Conservation (phyloP, 1,140 invertebrate genomes). For the Harlomillsia oculata region DNA sequence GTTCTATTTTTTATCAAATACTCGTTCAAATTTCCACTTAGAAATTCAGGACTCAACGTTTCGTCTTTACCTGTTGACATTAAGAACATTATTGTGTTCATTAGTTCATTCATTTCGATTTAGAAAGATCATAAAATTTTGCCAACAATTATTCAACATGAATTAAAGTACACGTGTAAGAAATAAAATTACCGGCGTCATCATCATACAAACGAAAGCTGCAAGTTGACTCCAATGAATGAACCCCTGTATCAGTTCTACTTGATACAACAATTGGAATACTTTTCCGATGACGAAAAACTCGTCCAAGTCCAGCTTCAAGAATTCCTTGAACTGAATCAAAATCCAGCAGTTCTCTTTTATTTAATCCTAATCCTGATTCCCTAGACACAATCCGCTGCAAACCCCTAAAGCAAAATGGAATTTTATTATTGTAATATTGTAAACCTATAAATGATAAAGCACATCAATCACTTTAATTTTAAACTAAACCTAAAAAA, state of each 20-base stretch:
- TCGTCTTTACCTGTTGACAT: background rate
- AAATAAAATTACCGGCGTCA: no score
- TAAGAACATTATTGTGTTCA: background rate
- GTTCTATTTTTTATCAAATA: constrained; percentile 24
- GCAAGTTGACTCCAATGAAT: constrained; percentile 16
- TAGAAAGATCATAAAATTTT: background rate
- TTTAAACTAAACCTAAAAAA: no score
- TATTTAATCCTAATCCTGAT: no score
- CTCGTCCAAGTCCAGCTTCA: constrained; percentile 19
- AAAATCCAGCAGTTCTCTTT: no score
- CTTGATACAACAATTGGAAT: constrained; percentile 8
- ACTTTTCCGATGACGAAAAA: background rate
- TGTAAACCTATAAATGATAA: no score
- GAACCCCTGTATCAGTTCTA: constrained; percentile 33
- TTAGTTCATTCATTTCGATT: background rate
- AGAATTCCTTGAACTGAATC: constrained; percentile 30
- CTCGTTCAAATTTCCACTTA: constrained; percentile 23
- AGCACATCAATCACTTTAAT: no score
- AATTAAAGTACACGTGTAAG: constrained; percentile 5
- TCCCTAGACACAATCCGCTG: background rate
- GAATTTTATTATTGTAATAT: no score
- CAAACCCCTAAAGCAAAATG: constrained; percentile 18
- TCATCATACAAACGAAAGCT: no score
- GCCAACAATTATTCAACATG: background rate
- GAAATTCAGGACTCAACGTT: constrained; percentile 9